These are phyloP conservation scores for Apomyelois bistriatella DNA, from an alignment of 2,888 invertebrate genomes.

Conservation along the genomic window DNA sequence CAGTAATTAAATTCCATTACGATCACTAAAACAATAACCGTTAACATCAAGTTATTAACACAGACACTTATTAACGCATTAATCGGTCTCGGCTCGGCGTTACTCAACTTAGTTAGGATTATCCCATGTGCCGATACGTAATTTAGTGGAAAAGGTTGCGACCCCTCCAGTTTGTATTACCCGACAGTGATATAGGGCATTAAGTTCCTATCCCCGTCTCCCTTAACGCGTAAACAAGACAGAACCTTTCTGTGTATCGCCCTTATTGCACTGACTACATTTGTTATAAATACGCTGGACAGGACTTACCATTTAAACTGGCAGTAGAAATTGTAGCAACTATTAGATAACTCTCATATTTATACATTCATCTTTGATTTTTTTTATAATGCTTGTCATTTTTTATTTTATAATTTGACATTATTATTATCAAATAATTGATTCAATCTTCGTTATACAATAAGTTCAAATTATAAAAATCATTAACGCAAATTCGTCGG, in stretches of 20 bases:
- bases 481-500: too few species aligned
- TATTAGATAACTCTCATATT: too few species aligned
- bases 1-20: neutral
- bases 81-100: conserved; percentile 51
- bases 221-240: conserved; percentile 78
- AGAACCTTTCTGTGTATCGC: conserved; percentile 74
- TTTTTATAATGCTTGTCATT: too few species aligned
- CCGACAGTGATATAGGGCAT: conserved; percentile 79
- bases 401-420: too few species aligned
- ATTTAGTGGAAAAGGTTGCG: conserved; percentile 78
- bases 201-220: conserved; percentile 74
- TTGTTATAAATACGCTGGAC: neutral
- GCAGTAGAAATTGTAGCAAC: neutral
- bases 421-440: too few species aligned
- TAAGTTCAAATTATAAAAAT: too few species aligned
- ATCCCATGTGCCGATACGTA: conserved; percentile 75
- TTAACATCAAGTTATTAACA: conserved; percentile 26
- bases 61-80: conserved; percentile 53
- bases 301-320: neutral
- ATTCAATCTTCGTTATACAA: too few species aligned
- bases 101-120: conserved; percentile 70
- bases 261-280: conserved; percentile 28
- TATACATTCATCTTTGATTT: too few species aligned
- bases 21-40: conserved; percentile 10
- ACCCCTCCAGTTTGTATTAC: conserved; percentile 76